Percentiles rank a stretch among this genome's conserved stretches.
Conservation (phyloP, 2,797 vertebrate species). For the Hoplostethus mediterraneus region DNA sequence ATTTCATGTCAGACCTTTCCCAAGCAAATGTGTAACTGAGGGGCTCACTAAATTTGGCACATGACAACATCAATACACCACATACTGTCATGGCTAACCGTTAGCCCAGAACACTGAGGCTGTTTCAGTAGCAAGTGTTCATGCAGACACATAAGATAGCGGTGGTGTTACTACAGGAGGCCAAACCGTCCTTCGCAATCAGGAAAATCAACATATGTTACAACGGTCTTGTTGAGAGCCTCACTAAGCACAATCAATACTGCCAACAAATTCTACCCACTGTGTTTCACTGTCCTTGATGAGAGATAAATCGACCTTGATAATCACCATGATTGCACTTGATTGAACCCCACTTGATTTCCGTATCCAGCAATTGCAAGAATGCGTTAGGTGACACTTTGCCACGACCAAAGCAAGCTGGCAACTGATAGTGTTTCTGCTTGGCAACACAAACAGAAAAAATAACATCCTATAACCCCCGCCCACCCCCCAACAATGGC, state of each 20-base stretch:
- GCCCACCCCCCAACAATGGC: neutral
- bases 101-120: slow-evolving; percentile 9
- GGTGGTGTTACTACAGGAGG: neutral
- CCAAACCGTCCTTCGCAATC: slow-evolving; percentile 22
- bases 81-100: neutral
- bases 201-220: slow-evolving; percentile 5
- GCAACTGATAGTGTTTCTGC: neutral
- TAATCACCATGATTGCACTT: neutral
- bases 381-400: slow-evolving; percentile 7
- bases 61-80: slow-evolving; percentile 37
- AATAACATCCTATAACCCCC: neutral
- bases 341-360: slow-evolving; percentile 6
- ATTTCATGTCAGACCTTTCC: slow-evolving; percentile 30
- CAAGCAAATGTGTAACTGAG: slow-evolving; percentile 4
- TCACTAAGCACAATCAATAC: neutral
- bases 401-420: neutral
- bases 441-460: slow-evolving; percentile 11
- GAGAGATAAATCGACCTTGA: neutral
- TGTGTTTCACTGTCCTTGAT: slow-evolving; percentile 1
- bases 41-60: slow-evolving; percentile 33
- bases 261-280: slow-evolving; percentile 11
- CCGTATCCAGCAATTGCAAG: neutral
- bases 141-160: slow-evolving; percentile 5
- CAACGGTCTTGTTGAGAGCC: neutral
- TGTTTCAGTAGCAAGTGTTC: slow-evolving; percentile 13